A percentile compares a stretch with the other conserved stretches of the same genome.
These are phyloP conservation scores for Zalophus californianus DNA, from an alignment of 2,797 vertebrate species.

Conservation along the genomic window DNA sequence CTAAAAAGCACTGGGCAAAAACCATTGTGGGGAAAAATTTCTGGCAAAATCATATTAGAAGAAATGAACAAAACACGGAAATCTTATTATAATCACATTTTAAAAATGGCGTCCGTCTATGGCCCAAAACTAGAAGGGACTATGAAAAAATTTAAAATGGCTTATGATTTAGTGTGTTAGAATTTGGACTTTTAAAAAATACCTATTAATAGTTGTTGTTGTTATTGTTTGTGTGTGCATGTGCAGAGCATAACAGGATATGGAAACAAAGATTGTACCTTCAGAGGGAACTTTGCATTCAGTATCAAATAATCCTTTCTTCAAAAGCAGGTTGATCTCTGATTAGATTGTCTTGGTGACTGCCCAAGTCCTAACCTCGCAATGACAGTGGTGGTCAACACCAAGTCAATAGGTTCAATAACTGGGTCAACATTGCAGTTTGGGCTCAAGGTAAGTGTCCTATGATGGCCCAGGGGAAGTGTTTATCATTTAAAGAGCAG, in stretches of 20 bases:
- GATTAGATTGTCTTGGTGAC: neutral
- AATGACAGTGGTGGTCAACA: neutral
- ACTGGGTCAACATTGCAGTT: neutral
- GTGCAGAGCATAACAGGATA: neutral
- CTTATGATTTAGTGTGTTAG: neutral
- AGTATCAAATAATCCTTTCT: neutral
- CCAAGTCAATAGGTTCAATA: neutral
- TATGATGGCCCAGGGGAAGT: neutral
- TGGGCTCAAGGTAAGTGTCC: neutral
- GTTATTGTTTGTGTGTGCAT: neutral
- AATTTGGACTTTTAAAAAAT: neutral
- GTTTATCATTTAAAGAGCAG: slow-evolving; percentile 49
- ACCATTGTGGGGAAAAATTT: neutral
- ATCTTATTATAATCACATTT: neutral
- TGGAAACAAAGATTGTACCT: neutral
- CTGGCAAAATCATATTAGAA: neutral
- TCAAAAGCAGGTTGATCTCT: slow-evolving; percentile 16
- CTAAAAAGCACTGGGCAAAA: neutral
- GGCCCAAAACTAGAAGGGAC: neutral
- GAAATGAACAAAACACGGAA: neutral
- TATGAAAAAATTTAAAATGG: neutral
- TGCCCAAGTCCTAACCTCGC: neutral
- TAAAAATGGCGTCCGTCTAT: neutral
- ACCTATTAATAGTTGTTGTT: accelerated
- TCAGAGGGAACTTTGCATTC: neutral